Percentiles rank a stretch among this genome's conserved stretches.
Evolutionary conservation across 2,797 vertebrate genomes (phyloP).

Genomic region (Perodicticus potto): DNA sequence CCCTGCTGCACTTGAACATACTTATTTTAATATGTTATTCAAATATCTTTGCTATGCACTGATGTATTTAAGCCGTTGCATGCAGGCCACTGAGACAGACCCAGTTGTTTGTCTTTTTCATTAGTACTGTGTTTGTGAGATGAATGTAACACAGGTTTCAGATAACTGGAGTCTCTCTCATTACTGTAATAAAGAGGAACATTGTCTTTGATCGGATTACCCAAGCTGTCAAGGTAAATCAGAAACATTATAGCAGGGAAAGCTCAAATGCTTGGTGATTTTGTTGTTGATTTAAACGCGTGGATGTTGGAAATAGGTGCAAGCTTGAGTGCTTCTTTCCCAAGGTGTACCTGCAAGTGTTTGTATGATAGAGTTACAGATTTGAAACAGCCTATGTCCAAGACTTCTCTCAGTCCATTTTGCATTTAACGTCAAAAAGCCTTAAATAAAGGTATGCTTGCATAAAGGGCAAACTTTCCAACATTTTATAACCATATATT

Average conservation of each 20-base stretch:
- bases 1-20: conserved; percentile 32
- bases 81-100: conserved; percentile 9
- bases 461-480: conserved; percentile 48
- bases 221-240: conserved; percentile 40
- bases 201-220: conserved; percentile 8
- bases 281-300: conserved; percentile 21
- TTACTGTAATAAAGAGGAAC: conserved; percentile 46
- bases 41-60: conserved; percentile 61
- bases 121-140: neutral
- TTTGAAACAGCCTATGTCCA: neutral
- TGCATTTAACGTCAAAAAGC: conserved; percentile 16
- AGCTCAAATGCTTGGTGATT: neutral
- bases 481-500: neutral
- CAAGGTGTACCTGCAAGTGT: conserved; percentile 3
- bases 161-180: neutral
- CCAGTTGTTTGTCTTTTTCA: conserved; percentile 44
- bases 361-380: neutral
- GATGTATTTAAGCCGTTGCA: conserved; percentile 59
- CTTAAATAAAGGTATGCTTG: conserved; percentile 24
- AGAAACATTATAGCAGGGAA: conserved; percentile 30
- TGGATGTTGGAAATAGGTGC: neutral
- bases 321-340: conserved; percentile 10
- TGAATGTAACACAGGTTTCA: conserved; percentile 52
- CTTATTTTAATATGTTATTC: conserved; percentile 69
- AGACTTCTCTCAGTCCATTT: neutral